phyloP scores from a whole-genome alignment of 2,113 vertebrate genomes.

The Vimba vimba region DNA sequence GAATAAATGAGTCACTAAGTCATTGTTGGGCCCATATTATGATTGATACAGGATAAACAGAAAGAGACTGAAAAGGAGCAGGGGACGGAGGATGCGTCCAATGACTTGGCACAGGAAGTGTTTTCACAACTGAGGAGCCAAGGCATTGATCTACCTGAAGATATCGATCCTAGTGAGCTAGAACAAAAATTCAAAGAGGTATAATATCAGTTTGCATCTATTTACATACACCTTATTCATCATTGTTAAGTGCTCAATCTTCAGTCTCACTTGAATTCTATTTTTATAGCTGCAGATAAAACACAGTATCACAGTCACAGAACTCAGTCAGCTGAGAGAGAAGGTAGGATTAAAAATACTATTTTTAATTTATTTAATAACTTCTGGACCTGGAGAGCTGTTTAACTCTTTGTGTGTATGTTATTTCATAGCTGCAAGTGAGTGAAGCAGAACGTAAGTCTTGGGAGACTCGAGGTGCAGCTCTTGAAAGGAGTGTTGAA shows the following conservation, averaged over 20 bases:
- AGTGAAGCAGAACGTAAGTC: constrained; percentile 73
- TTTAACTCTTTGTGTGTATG: constrained; percentile 26
- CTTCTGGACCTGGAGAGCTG: neutral
- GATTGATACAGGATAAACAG: constrained; percentile 28
- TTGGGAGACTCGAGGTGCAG: constrained; percentile 78
- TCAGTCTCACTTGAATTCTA: neutral
- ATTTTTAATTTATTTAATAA: neutral
- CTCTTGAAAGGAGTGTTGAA: constrained; percentile 82
- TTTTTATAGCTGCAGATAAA: constrained; percentile 81
- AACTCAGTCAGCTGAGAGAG: constrained; percentile 78
- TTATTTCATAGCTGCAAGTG: constrained; percentile 74
- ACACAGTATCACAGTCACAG: constrained; percentile 75
- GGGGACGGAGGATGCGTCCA: constrained; percentile 65
- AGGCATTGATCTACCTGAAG: constrained; percentile 69
- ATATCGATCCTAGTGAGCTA: constrained; percentile 73
- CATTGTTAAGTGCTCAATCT: neutral
- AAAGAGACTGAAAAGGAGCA: constrained; percentile 61
- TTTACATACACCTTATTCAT: neutral
- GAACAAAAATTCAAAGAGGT: constrained; percentile 81
- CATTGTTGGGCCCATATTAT: neutral
- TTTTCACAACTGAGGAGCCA: constrained; percentile 77
- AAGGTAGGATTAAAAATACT: constrained; percentile 71
- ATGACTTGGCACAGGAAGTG: constrained; percentile 63
- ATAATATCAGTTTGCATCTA: neutral
- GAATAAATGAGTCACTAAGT: neutral